Evolutionary conservation across 2,113 vertebrate genomes (phyloP).

Genomic region (Etheostoma spectabile): DNA sequence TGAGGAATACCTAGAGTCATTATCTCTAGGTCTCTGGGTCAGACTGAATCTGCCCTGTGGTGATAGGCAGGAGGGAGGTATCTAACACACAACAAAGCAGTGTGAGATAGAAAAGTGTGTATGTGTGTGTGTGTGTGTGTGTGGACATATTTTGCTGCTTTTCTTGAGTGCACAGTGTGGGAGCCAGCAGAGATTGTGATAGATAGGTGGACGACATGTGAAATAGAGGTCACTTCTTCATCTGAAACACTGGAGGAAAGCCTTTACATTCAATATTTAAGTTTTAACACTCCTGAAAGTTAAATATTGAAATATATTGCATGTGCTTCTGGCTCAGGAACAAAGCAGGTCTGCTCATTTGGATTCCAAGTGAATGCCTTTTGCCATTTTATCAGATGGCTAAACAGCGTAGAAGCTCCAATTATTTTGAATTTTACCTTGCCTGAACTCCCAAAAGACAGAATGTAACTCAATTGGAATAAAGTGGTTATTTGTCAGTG

Average conservation of each 20-base stretch:
- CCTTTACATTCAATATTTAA: neutral
- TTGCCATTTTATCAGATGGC: slow-evolving; percentile 14
- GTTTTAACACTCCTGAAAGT: slow-evolving; percentile 11
- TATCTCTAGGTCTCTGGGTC: slow-evolving; percentile 35
- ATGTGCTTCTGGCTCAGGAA: neutral
- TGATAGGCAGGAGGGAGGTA: slow-evolving; percentile 18
- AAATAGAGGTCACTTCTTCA: slow-evolving; percentile 49
- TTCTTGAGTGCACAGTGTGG: neutral
- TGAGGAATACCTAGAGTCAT: slow-evolving; percentile 36
- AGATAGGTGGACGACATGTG: slow-evolving; percentile 23
- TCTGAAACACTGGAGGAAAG: slow-evolving; percentile 22
- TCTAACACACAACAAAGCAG: slow-evolving; percentile 21
- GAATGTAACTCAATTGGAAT: neutral
- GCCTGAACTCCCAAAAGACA: neutral
- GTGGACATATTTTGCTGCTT: neutral
- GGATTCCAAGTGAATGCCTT: neutral
- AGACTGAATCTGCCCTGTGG: slow-evolving; percentile 19
- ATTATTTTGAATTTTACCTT: slow-evolving; percentile 8
- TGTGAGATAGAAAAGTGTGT: neutral
- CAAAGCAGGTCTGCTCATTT: slow-evolving; percentile 6
- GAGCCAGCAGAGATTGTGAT: slow-evolving; percentile 4
- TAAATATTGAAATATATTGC: slow-evolving; percentile 16
- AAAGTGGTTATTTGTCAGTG: neutral
- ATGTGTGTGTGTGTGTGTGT: slow-evolving; percentile 10
- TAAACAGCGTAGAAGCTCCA: slow-evolving; percentile 15